Percentiles rank a stretch among this genome's conserved stretches.
phyloP scores from a whole-genome alignment of 1,140 invertebrate genomes.

The Sycobia sp. region DNA sequence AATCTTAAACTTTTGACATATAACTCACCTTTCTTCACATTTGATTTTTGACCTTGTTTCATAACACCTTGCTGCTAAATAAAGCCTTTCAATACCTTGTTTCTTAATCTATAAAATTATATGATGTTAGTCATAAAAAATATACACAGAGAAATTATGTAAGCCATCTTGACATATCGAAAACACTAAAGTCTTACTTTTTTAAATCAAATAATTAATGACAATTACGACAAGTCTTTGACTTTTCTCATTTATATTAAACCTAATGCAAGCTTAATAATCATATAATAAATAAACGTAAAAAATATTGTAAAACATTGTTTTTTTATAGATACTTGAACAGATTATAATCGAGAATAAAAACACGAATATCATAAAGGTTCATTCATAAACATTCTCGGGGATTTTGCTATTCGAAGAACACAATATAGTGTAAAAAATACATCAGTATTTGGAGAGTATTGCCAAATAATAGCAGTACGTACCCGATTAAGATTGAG shows the following conservation, averaged over 20 bases:
- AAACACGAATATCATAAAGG: background rate
- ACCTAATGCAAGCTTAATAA: background rate
- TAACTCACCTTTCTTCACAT: slow-evolving; percentile 46
- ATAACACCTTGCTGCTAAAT: slow-evolving; percentile 44
- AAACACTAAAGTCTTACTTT: slow-evolving; percentile 13
- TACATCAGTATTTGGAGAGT: background rate
- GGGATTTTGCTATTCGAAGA: background rate
- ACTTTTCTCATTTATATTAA: background rate
- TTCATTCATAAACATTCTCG: too few relatives aligned
- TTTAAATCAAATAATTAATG: slow-evolving; percentile 40
- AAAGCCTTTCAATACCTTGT: slow-evolving; percentile 46
- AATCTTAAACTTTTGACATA: slow-evolving; percentile 1
- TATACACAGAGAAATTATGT: slow-evolving; percentile 27
- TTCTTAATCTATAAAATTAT: slow-evolving; percentile 53
- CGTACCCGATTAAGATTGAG: slow-evolving; percentile 49
- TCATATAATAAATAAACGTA: background rate
- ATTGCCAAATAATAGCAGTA: slow-evolving; percentile 7
- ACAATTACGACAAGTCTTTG: slow-evolving; percentile 29
- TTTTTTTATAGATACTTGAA: background rate
- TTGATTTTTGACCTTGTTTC: slow-evolving; percentile 42
- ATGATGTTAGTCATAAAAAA: slow-evolving; percentile 19
- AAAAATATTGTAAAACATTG: background rate
- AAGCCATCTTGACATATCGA: slow-evolving; percentile 48
- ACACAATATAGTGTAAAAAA: background rate
- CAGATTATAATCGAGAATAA: background rate